These are phyloP conservation scores for Heliconius aoede DNA, from an alignment of 2,888 invertebrate species.

Conservation along the genomic window DNA sequence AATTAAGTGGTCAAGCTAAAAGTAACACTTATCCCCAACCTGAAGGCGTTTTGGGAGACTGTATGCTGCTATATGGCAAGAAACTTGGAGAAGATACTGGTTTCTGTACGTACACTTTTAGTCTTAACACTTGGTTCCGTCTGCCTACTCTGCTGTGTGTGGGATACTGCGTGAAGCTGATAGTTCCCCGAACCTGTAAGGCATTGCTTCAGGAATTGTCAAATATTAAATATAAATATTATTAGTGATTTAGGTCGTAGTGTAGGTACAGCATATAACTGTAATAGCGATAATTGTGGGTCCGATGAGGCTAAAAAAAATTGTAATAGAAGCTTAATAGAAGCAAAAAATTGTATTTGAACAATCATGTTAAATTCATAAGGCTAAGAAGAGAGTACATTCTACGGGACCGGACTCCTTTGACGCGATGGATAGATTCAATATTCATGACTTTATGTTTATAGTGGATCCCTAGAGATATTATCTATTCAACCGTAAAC, in stretches of 20 bases:
- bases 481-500: conserved; percentile 1
- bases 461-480: conserved; percentile 7
- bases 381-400: background rate
- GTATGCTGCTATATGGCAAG: conserved; percentile 97
- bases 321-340: background rate
- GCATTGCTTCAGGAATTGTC: no score
- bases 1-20: conserved; percentile 98
- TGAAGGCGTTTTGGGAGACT: conserved; percentile 98
- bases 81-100: conserved; percentile 97
- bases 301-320: background rate
- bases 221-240: background rate
- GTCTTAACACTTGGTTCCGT: no score
- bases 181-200: no score
- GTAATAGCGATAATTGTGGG: background rate
- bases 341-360: background rate
- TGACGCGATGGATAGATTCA: background rate
- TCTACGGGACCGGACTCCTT: background rate
- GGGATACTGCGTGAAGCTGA: no score
- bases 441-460: conserved; percentile 7
- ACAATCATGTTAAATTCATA: background rate
- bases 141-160: no score
- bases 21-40: conserved; percentile 99
- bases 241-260: background rate
- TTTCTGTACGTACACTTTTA: conserved; percentile 89
- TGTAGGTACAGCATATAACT: background rate